phyloP scores from a whole-genome alignment of 2,797 vertebrate species.

The Hafferia zeledoni region DNA sequence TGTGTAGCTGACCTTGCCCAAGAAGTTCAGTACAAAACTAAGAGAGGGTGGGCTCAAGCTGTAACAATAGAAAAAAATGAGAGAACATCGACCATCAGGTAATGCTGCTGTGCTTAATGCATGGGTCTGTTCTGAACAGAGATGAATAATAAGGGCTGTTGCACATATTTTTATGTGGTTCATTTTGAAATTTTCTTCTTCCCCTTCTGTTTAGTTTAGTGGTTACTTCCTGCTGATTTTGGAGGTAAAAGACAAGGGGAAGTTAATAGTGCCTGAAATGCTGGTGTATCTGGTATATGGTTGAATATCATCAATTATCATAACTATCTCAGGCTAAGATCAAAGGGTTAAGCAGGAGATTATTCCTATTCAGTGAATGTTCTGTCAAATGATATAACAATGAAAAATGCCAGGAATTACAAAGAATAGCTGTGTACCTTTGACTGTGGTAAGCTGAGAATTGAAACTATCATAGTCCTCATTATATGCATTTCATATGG shows the following conservation, averaged over 20 bases:
- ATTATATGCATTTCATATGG: background rate
- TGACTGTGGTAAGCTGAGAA: background rate
- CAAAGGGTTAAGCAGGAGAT: background rate
- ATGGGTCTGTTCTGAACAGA: background rate
- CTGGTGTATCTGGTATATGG: background rate
- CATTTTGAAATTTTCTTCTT: background rate
- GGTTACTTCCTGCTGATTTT: background rate
- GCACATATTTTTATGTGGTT: background rate
- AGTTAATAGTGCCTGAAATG: background rate
- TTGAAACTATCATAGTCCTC: background rate
- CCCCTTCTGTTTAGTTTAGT: background rate
- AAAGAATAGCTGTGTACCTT: background rate
- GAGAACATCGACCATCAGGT: background rate
- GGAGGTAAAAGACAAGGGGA: background rate
- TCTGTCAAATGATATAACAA: background rate
- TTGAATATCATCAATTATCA: background rate
- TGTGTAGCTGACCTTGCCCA: background rate
- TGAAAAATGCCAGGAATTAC: background rate
- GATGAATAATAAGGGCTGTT: background rate
- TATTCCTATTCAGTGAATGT: background rate
- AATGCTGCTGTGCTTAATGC: background rate
- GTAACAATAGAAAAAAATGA: background rate
- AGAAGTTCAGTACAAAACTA: background rate
- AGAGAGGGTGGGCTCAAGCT: background rate
- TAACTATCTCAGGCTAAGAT: background rate